These are phyloP conservation scores for Drosophila quinaria DNA, from an alignment of 2,888 invertebrate species.

Conservation along the genomic window DNA sequence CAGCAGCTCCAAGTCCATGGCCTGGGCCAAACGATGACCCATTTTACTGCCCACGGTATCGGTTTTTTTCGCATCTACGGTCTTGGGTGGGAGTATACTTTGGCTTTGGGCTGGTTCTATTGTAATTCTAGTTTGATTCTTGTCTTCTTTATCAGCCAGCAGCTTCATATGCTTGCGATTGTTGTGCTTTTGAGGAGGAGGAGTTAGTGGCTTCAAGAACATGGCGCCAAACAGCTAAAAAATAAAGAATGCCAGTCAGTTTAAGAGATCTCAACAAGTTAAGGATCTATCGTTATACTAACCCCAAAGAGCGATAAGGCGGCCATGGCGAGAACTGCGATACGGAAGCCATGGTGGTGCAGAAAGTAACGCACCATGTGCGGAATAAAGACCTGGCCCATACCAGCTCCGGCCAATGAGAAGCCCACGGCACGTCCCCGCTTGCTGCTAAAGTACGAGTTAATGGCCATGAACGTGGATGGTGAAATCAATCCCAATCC, in stretches of 20 bases:
- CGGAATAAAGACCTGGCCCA: constrained; percentile 91
- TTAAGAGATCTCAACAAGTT: background rate
- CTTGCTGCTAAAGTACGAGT: constrained; percentile 89
- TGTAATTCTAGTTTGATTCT: constrained; percentile 57
- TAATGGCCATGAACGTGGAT: constrained; percentile 90
- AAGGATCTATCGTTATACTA: constrained; percentile 75
- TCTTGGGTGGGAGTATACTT: background rate
- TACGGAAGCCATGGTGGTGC: constrained; percentile 88
- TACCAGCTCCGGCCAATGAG: constrained; percentile 91
- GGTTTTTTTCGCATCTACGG: background rate
- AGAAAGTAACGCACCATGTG: constrained; percentile 89
- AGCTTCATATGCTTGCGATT: constrained; percentile 80
- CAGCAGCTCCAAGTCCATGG: constrained; percentile 89
- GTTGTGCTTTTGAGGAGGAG: constrained; percentile 80
- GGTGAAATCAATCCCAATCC: constrained; percentile 91
- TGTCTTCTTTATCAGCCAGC: constrained; percentile 64
- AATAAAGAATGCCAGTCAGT: background rate
- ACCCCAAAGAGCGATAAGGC: constrained; percentile 89
- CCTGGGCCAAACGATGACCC: constrained; percentile 83
- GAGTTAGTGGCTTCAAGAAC: constrained; percentile 88
- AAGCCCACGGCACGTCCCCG: constrained; percentile 91
- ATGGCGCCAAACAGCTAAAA: constrained; percentile 87
- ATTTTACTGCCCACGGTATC: constrained; percentile 68
- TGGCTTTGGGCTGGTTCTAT: constrained; percentile 22
- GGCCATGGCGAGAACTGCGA: constrained; percentile 89